phyloP scores from a whole-genome alignment of 2,797 vertebrate species.

The Ctenosaura bakeri region DNA sequence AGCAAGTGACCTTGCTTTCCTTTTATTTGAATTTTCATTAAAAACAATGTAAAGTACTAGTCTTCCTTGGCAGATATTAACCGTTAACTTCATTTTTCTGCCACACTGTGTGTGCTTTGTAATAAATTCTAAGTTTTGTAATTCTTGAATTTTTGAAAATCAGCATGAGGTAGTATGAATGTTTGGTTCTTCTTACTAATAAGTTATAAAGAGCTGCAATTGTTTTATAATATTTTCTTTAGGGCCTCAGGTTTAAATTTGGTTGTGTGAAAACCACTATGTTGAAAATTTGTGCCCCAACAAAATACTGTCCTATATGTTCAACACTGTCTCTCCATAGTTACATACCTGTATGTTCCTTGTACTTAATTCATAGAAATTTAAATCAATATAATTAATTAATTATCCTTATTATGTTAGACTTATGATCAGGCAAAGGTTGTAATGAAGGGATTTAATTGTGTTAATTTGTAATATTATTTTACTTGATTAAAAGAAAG shows the following conservation, averaged over 20 bases:
- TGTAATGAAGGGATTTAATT: not conserved
- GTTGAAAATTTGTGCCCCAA: constrained; percentile 63
- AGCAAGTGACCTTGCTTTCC: not conserved
- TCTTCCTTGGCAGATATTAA: not conserved
- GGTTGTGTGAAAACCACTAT: constrained; percentile 39
- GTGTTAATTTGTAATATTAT: too few species aligned
- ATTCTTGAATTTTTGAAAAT: constrained; percentile 34
- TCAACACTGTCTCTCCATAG: too few species aligned
- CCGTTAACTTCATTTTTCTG: not conserved
- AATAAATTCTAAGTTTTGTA: not conserved
- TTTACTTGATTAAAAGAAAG: too few species aligned
- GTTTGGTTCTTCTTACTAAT: not conserved
- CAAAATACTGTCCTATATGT: not conserved
- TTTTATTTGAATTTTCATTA: not conserved
- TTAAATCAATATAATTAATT: not conserved
- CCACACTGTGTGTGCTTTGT: not conserved
- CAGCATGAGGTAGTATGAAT: not conserved
- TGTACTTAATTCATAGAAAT: not conserved
- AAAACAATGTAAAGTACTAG: not conserved
- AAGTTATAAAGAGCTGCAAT: constrained; percentile 2
- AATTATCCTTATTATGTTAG: not conserved
- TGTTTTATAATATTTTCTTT: not conserved
- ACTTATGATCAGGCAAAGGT: not conserved
- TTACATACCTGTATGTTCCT: not conserved
- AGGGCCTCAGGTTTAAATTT: constrained; percentile 8